phyloP scores from a whole-genome alignment of 1,140 invertebrate genomes.

The Zophobas morio region DNA sequence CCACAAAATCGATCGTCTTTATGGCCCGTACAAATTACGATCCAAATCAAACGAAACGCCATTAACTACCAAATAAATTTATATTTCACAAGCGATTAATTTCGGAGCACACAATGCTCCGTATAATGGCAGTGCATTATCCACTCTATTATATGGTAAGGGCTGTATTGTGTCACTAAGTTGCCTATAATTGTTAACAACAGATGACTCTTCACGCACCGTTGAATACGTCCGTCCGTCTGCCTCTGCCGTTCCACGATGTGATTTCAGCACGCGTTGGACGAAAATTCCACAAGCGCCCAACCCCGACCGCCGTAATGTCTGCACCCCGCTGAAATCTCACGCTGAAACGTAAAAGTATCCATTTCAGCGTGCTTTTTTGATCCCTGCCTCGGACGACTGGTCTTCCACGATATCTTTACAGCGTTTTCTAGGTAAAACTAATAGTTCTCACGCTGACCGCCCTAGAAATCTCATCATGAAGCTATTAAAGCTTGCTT shows the following conservation, averaged over 20 bases:
- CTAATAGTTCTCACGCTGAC: neutral
- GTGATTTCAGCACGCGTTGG: constrained; percentile 16
- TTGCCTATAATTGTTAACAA: constrained; percentile 67
- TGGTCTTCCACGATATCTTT: constrained; percentile 52
- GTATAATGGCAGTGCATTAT: constrained; percentile 65
- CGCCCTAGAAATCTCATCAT: constrained; percentile 37
- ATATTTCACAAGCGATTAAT: constrained; percentile 66
- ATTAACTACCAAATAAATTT: constrained; percentile 63
- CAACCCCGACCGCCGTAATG: constrained; percentile 20
- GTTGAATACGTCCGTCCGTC: constrained; percentile 52
- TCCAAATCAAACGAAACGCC: constrained; percentile 53
- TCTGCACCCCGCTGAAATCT: neutral
- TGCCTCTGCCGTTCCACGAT: constrained; percentile 45
- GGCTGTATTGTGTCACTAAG: constrained; percentile 65
- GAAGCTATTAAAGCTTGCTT: constrained; percentile 48
- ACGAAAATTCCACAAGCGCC: neutral
- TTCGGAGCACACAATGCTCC: constrained; percentile 60
- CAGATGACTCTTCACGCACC: constrained; percentile 63
- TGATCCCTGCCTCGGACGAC: constrained; percentile 45
- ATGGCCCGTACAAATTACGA: constrained; percentile 8
- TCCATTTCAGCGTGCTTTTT: constrained; percentile 50
- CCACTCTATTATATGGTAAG: constrained; percentile 62
- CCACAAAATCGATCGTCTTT: neutral
- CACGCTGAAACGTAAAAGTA: constrained; percentile 23
- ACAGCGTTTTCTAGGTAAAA: constrained; percentile 49